These are phyloP conservation scores for Podiceps cristatus DNA, from an alignment of 2,113 vertebrate species.

Conservation along the genomic window DNA sequence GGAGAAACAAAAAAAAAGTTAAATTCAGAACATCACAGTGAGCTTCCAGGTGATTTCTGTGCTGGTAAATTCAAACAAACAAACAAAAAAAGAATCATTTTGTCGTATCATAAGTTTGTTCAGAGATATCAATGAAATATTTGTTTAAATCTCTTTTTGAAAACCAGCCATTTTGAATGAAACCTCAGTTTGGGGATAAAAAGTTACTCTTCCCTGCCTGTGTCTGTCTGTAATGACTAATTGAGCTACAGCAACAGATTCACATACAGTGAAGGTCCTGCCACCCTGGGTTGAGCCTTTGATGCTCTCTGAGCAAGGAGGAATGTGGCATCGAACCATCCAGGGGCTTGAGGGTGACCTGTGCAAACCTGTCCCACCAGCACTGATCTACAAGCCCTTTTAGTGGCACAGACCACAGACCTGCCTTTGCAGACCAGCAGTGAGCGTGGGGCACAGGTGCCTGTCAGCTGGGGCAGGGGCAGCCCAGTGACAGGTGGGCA, in stretches of 20 bases:
- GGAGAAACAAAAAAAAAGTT: background rate
- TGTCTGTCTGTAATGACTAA: background rate
- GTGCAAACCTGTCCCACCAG: background rate
- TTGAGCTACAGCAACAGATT: background rate
- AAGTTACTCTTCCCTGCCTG: background rate
- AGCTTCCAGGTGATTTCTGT: background rate
- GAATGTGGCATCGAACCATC: background rate
- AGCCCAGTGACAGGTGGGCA: background rate
- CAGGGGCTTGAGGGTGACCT: background rate
- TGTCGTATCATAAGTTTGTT: background rate
- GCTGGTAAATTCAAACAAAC: background rate
- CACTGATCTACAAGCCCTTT: background rate
- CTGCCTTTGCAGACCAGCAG: background rate
- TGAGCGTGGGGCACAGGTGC: rapidly evolving
- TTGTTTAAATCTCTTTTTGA: background rate
- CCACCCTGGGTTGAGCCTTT: background rate
- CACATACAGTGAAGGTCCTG: background rate
- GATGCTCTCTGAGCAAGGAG: background rate
- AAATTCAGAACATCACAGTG: background rate
- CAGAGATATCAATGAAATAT: background rate
- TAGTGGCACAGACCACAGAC: background rate
- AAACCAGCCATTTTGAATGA: background rate
- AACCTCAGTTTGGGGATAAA: background rate
- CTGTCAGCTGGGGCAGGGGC: background rate
- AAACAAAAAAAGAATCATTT: background rate